Base-by-base conservation (phyloP, 2,113 vertebrate genomes). In the Caranx ignobilis region DNA sequence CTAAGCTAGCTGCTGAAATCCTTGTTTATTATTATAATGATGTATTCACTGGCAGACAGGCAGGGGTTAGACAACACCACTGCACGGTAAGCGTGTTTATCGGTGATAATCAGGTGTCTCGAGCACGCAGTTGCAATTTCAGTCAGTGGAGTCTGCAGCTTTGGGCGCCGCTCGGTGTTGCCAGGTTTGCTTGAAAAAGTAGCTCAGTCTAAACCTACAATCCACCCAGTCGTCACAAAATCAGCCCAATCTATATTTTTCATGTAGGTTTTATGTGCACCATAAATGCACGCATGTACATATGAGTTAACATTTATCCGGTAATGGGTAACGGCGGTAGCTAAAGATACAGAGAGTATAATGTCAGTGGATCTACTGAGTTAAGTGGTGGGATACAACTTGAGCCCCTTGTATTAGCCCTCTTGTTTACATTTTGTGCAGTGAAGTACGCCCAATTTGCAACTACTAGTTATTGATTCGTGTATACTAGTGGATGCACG, bases 141-240 rank as follows among this genome's bases (percentile, higher is more conserved):
- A 73, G 1, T 43, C 32, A 45, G 63, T 8, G 15, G 9, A 83
- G 65, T 56, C 19, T 74, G 66, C 68, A 80, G 76, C 52, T 80
- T 63, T 0, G 60, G 34, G 39, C 45, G 57, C 56, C 48, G 64
- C 47, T 70, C 57, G 2, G 2, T 37, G 32, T 55, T 26, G 47
- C 65, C 65, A 26, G 47, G 21, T 54, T 16, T 35, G 2, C 6
- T 3, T 15, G 11, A 21, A 10, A 26, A 54, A 35, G 19, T 55
- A 55, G 52, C 12, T 6, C 32, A 13, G 21, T 56, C 21, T 13
- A 2, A 56, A 12, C 26, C 4, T 2, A 21, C 0, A 34, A 54
- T 37, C 9, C 2, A n/a, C 26, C 21, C 5, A 56, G 15, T 56
- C 26, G 21, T 31, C 54, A 1, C 0, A 26, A 31, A 31, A 55